Evolutionary conservation across 2,113 vertebrate species (phyloP), one percentile per base, ranked within the genome.

Genomic region (Triplophysa tibetana): DNA sequence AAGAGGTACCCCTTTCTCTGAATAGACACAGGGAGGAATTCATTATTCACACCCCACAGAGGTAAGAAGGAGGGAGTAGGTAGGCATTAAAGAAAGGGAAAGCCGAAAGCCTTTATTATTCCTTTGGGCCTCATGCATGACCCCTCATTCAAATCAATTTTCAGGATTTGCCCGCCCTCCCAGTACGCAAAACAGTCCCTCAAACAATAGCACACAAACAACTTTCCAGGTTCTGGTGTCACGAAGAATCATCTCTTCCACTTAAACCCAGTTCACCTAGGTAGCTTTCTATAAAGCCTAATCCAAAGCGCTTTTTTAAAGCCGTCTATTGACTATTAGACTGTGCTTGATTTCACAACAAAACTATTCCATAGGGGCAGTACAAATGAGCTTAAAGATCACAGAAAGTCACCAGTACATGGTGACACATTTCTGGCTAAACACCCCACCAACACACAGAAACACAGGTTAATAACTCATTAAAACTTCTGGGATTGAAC

Each of bases 101-200:
- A 45, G 43, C 43, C 11, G 43, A 45, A 5, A 45, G 43, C 43
- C 43, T 16, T 58, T n/a, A 8, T 58, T 19, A 8, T 58, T 58
- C 54, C 54, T 58, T n/a, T 58, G 54, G 54, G 54, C 54, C 54
- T 58, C 54, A 58, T 21, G n/a, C 54, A 58, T 58, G 54, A 58
- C 54, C 54, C 8, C n/a, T 58, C 19, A 58, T 58, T 58, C 54
- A 58, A 10, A n/a, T 58, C 50, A 4, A 54, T 54, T 54, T 54
- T 54, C 48, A 58, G 19, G 16, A 58, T 19, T n/a, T 21, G 7
- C 54, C 54, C 54, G n/a, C 54, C 54, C 2, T 9, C 48, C 48
- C 17, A 54, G 14, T 56, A 56, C 17, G 17, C 52, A n/a, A 19
- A 5, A 56, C 52, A 58, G 8, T 19, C 54, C n/a, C 7, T 45